These are phyloP conservation scores for Archilochus colubris DNA, from an alignment of 2,113 vertebrate genomes.

Conservation along the genomic window DNA sequence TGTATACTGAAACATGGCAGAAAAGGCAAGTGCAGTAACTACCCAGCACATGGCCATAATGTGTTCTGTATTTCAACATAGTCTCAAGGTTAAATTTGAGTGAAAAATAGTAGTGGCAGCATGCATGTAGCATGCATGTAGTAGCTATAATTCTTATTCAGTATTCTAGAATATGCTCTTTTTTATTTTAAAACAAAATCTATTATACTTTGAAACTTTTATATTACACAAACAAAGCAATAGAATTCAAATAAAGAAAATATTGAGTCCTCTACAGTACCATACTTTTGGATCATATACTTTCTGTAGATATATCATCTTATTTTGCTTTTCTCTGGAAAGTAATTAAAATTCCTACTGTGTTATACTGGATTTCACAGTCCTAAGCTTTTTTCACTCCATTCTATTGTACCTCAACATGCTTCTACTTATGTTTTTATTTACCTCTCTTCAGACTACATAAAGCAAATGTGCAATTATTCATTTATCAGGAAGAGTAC, in stretches of 20 bases:
- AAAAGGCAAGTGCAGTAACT: not conserved
- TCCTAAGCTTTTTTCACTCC: not conserved
- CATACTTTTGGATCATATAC: not conserved
- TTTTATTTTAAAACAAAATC: not conserved
- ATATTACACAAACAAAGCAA: not conserved
- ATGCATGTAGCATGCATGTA: not conserved
- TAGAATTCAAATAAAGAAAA: not conserved
- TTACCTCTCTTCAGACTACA: not conserved
- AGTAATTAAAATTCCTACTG: not conserved
- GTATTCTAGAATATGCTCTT: not conserved
- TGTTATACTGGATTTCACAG: not conserved
- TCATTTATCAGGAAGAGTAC: not conserved
- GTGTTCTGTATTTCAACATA: not conserved
- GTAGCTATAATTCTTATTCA: not conserved
- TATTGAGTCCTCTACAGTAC: not conserved
- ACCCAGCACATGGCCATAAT: not conserved
- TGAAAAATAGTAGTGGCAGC: not conserved
- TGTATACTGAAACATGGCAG: not conserved
- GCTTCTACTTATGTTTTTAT: not conserved
- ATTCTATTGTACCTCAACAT: fast-evolving
- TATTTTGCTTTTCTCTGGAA: not conserved
- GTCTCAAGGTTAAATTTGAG: not conserved
- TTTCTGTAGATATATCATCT: not conserved
- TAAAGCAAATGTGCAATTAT: not conserved
- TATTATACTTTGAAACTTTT: not conserved